A percentile compares a stretch with the other conserved stretches of the same genome.
These are phyloP conservation scores for Galerucella pusilla DNA, from an alignment of 2,888 invertebrate genomes.

Conservation along the genomic window DNA sequence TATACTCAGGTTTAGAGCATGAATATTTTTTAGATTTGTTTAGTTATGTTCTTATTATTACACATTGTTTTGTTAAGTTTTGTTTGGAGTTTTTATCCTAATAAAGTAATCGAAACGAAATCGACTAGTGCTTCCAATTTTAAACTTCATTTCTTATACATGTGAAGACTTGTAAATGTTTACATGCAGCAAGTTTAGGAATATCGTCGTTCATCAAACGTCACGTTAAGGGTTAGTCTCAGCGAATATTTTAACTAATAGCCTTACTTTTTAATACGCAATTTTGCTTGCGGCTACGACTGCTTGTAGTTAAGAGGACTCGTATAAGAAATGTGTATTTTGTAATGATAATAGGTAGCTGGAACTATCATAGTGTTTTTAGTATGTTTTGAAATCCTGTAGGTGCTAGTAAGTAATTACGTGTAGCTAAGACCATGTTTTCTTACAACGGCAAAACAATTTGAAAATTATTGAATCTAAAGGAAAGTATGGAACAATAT, in stretches of 20 bases:
- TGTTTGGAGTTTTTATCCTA: constrained; percentile 50
- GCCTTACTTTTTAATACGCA: constrained; percentile 47
- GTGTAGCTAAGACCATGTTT: neutral
- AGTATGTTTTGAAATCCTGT: no score
- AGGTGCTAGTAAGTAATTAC: neutral
- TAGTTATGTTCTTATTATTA: constrained; percentile 45
- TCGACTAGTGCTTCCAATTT: constrained; percentile 35
- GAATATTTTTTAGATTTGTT: constrained; percentile 53
- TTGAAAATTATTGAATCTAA: no score
- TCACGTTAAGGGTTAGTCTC: constrained; percentile 64
- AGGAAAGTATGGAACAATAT: no score
- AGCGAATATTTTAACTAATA: constrained; percentile 51
- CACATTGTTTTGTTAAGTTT: constrained; percentile 51
- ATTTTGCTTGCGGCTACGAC: constrained; percentile 48
- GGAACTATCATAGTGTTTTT: neutral
- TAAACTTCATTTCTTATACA: constrained; percentile 32
- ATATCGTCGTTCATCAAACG: constrained; percentile 63
- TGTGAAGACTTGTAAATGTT: constrained; percentile 50
- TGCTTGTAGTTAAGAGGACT: constrained; percentile 41
- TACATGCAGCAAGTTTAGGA: constrained; percentile 65
- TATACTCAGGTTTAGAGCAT: constrained; percentile 32
- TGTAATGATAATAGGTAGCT: neutral
- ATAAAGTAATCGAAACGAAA: constrained; percentile 46
- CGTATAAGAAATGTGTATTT: constrained; percentile 5
- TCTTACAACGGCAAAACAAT: no score